A percentile compares a stretch with the other conserved stretches of the same genome.
These are phyloP conservation scores for Pseudotriccus pelzelni DNA, from an alignment of 2,797 vertebrate species.

Conservation along the genomic window DNA sequence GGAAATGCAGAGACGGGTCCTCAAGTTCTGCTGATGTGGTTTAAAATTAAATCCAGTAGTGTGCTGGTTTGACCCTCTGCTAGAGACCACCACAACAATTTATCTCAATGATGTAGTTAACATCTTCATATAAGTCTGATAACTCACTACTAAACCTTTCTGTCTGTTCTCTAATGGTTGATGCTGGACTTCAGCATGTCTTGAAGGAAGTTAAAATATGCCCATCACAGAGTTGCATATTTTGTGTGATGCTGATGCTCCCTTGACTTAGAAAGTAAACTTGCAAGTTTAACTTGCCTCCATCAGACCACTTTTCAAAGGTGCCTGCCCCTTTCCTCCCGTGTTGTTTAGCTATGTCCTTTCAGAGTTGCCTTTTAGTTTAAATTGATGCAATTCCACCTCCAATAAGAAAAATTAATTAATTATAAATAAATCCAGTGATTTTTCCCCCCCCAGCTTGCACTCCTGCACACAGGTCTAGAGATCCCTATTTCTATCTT, in stretches of 20 bases:
- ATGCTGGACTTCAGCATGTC: not conserved
- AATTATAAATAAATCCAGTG: not conserved
- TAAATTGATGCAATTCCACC: not conserved
- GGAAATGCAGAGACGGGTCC: not conserved
- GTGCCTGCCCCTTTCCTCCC: not conserved
- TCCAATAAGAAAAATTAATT: not conserved
- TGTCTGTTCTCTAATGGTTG: not conserved
- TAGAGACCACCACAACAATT: not conserved
- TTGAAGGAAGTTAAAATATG: not conserved
- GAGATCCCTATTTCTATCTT: not conserved
- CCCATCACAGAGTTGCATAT: not conserved
- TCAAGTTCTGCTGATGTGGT: not conserved
- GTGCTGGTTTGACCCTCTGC: not conserved
- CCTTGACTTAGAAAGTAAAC: not conserved
- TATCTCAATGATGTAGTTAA: not conserved
- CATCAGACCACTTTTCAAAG: not conserved
- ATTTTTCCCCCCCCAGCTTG: not conserved
- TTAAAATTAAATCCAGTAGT: not conserved
- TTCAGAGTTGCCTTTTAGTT: not conserved
- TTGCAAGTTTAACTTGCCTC: not conserved
- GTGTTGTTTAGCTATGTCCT: not conserved
- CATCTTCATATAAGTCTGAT: not conserved
- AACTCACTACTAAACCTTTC: not conserved
- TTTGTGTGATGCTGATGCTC: not conserved
- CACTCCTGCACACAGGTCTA: not conserved